Base-by-base conservation (phyloP, 2,113 vertebrate genomes). In the Saccopteryx bilineata region DNA sequence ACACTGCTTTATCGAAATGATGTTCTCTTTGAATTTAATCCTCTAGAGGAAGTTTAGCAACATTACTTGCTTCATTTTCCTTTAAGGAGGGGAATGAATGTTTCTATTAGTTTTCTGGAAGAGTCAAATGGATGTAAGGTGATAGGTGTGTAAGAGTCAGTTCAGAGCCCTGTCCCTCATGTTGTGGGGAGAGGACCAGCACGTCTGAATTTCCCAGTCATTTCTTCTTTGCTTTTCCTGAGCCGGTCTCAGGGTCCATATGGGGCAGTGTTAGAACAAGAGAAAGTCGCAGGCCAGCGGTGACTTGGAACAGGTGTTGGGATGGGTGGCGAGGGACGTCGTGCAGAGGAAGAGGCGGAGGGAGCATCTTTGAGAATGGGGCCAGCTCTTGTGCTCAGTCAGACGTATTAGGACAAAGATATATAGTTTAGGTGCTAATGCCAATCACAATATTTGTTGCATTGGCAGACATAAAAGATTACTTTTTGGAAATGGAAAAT, bases 401-500 rank as follows among this genome's bases (percentile, higher is more conserved):
- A 14, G 39, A 79, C 66, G 31, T 28, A 1, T 14, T 39, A 23
- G 76, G 39, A 83, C 81, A 50, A 63, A 85, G 52, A 23, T 31
- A 23, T 24, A 0, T 5, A 12, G 4, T 26, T 52, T 5, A n/a
- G 56, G 12, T 10, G 23, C 33, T 2, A 10, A 48, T 82, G 63
- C 26, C 54, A 28, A 4, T 60, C 75, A 68, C 28, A 66, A 10
- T 68, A 7, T 84, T n/a, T 84, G 60, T 54, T 48, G 56, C 46
- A 2, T 71, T 10, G 63, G 33, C 21, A 63, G 39, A 92, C 23
- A 0, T 19, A 66, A 91, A 50, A 46, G 78, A 52, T 87, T 33
- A 68, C 24, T 33, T 89, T 96, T 33, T 28, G 46, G 50, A 91
- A 93, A 60, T 75, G 84, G 76, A 75, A 92, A 84, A 69, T 87